These are phyloP conservation scores for Atherinosoma microstoma DNA, from an alignment of 2,797 vertebrate genomes.

Conservation along the genomic window DNA sequence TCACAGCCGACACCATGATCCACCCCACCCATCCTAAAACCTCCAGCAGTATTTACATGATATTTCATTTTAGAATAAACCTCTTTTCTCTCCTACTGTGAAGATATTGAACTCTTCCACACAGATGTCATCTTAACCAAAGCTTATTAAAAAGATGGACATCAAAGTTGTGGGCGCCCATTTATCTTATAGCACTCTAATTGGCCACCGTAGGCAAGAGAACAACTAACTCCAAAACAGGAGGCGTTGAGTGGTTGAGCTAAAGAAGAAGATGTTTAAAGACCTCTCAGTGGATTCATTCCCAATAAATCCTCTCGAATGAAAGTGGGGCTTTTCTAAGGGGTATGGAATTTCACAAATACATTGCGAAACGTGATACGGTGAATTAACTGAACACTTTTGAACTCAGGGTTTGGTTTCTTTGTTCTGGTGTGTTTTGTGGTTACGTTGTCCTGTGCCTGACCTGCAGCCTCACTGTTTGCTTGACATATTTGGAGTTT, in stretches of 20 bases:
- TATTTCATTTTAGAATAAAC: slow-evolving; percentile 85
- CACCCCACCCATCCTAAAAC: slow-evolving; percentile 74
- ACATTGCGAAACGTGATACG: slow-evolving; percentile 79
- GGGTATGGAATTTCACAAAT: slow-evolving; percentile 78
- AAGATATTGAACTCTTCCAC: slow-evolving; percentile 85
- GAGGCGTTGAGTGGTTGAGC: slow-evolving; percentile 70
- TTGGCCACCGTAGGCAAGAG: slow-evolving; percentile 83
- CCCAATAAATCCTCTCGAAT: slow-evolving; percentile 81
- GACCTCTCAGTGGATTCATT: slow-evolving; percentile 82
- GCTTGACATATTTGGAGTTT: slow-evolving; percentile 68
- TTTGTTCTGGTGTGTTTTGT: slow-evolving; percentile 65
- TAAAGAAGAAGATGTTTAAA: slow-evolving; percentile 77
- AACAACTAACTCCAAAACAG: slow-evolving; percentile 82
- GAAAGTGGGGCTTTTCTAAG: slow-evolving; percentile 71
- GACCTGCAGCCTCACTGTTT: slow-evolving; percentile 73
- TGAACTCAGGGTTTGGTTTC: slow-evolving; percentile 60
- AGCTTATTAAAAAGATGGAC: slow-evolving; percentile 88
- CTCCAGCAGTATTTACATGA: slow-evolving; percentile 83
- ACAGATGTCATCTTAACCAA: slow-evolving; percentile 86
- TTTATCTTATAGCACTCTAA: slow-evolving; percentile 83
- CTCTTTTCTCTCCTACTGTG: slow-evolving; percentile 83
- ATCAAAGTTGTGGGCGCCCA: slow-evolving; percentile 80
- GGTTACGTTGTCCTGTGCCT: slow-evolving; percentile 62
- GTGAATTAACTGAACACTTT: slow-evolving; percentile 75
- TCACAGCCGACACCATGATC: slow-evolving; percentile 70